A percentile compares a stretch with the other conserved stretches of the same genome.
Evolutionary conservation across 2,797 vertebrate species (phyloP).

Genomic region (Lepus townsendii): DNA sequence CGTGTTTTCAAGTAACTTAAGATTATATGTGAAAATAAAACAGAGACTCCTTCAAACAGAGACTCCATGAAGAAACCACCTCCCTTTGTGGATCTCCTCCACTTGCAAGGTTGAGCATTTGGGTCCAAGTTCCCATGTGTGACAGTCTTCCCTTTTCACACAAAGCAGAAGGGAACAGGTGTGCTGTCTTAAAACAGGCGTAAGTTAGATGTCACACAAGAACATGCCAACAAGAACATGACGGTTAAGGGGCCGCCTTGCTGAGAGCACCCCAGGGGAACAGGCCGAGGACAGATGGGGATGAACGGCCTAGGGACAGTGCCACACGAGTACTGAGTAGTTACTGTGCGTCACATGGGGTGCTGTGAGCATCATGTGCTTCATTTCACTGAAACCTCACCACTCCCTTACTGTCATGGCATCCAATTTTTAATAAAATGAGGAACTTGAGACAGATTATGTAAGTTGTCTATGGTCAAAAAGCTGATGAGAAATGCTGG

Average conservation of each 20-base stretch:
- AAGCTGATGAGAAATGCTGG: not conserved
- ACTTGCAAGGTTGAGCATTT: not conserved
- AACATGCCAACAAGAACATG: not conserved
- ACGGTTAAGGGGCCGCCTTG: not conserved
- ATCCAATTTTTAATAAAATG: not conserved
- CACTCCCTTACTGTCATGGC: not conserved
- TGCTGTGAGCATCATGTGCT: not conserved
- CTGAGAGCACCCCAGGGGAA: not conserved
- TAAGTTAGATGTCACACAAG: not conserved
- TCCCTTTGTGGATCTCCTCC: not conserved
- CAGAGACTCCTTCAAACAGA: not conserved
- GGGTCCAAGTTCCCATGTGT: not conserved
- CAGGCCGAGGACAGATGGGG: not conserved
- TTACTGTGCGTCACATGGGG: not conserved
- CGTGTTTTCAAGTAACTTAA: conserved; percentile 4
- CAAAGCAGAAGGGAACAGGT: not conserved
- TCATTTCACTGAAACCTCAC: not conserved
- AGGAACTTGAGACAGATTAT: conserved; percentile 12
- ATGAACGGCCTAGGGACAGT: not conserved
- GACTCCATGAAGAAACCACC: not conserved
- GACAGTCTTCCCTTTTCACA: not conserved
- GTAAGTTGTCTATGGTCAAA: not conserved
- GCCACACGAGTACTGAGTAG: not conserved
- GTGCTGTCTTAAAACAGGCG: not conserved
- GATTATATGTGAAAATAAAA: not conserved